These are phyloP conservation scores for Lasioglossum pauxillum DNA, from an alignment of 2,888 invertebrate species.

Conservation along the genomic window DNA sequence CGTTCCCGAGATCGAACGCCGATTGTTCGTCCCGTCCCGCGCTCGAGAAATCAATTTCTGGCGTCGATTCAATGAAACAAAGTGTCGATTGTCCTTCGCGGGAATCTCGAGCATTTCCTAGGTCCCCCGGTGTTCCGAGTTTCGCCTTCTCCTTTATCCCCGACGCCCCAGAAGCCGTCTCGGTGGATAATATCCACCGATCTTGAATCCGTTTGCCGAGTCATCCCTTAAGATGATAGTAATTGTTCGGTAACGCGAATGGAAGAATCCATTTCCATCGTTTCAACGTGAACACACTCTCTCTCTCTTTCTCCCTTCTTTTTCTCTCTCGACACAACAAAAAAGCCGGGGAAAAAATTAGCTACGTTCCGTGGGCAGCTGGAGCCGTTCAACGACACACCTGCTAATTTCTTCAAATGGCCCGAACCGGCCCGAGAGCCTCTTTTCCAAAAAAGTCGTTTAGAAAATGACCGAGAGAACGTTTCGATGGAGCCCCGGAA, in stretches of 20 bases:
- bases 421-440: constrained; percentile 10
- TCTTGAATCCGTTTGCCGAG: constrained; percentile 54
- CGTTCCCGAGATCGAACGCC: neutral
- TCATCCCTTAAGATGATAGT: constrained; percentile 62
- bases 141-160: constrained; percentile 29
- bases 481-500: neutral
- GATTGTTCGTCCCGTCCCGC: neutral
- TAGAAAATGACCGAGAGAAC: neutral
- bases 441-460: neutral
- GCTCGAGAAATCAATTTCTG: constrained; percentile 42
- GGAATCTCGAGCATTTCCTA: constrained; percentile 18
- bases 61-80: constrained; percentile 22
- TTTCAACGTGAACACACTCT: neutral
- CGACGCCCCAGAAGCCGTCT: constrained; percentile 46
- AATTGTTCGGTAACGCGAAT: constrained; percentile 63
- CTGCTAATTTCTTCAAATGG: constrained; percentile 62
- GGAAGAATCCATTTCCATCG: constrained; percentile 57
- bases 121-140: neutral
- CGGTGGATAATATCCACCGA: constrained; percentile 56
- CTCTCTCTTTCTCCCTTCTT: neutral
- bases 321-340: neutral
- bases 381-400: constrained; percentile 51
- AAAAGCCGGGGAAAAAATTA: constrained; percentile 36
- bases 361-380: constrained; percentile 51
- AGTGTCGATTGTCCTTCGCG: constrained; percentile 18